A percentile compares a stretch with the other conserved stretches of the same genome.
These are phyloP conservation scores for Anoura caudifer DNA, from an alignment of 2,113 vertebrate genomes.

Conservation along the genomic window DNA sequence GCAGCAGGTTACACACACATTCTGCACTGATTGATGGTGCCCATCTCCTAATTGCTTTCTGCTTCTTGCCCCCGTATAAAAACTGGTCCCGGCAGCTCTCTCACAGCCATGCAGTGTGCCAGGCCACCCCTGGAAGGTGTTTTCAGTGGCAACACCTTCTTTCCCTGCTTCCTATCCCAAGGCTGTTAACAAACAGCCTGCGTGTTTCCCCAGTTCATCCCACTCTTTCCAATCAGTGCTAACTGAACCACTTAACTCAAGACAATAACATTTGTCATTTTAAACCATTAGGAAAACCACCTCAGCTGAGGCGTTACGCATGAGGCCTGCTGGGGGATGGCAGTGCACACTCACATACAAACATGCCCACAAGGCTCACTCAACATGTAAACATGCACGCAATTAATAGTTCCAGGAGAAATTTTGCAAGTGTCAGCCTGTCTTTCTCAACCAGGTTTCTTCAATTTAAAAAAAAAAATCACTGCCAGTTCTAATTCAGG, in stretches of 20 bases:
- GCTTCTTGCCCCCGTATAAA: background rate
- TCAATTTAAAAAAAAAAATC: background rate
- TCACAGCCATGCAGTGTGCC: background rate
- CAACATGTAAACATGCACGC: background rate
- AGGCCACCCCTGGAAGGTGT: background rate
- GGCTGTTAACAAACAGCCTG: conserved; percentile 46
- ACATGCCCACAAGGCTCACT: conserved; percentile 3
- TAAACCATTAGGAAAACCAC: conserved; percentile 37
- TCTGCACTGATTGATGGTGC: background rate
- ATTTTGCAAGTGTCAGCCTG: background rate
- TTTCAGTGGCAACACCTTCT: background rate
- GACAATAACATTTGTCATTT: conserved; percentile 58
- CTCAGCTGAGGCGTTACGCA: background rate
- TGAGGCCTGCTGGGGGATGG: background rate
- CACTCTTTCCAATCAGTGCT: conserved; percentile 63
- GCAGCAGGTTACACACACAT: background rate
- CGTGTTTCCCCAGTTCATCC: conserved; percentile 56
- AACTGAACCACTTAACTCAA: conserved; percentile 69
- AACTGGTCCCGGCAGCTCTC: background rate
- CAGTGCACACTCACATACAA: background rate
- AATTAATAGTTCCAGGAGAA: background rate
- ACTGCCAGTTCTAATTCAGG: background rate
- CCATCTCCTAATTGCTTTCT: background rate
- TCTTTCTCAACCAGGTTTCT: background rate
- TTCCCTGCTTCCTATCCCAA: background rate